Evolutionary conservation across 2,113 vertebrate genomes (phyloP), one percentile per base, ranked within the genome.

Genomic region (Odontesthes bonariensis): DNA sequence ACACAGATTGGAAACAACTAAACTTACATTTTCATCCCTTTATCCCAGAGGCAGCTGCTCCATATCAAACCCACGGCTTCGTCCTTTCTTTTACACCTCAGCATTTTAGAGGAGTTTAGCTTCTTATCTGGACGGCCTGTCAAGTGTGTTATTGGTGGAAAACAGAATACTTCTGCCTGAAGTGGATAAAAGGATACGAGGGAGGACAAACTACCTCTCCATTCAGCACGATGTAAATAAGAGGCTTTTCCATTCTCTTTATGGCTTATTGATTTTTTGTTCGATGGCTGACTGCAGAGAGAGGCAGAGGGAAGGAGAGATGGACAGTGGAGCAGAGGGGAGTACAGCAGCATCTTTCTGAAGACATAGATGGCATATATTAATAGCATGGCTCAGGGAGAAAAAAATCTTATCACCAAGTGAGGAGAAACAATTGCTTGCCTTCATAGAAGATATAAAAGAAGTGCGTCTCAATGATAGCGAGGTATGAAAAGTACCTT

Each of bases 241-340:
- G 57, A 84, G 70, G 75, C 58, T 81, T 83, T 74, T 77, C 75
- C 82, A 59, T 64, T 80, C 61, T 79, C 81, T 90, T 90, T 89
- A 91, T 89, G 71, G 79, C 74, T 49, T 88, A 92, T 92, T 88
- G 92, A 93, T 91, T 86, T 84, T 88, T 67, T 72, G 77, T 77
- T 79, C 66, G 42, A 72, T 84, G 63, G 22, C 69, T 59, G 74
- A 82, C 82, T 75, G 73, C 77, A 60, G 77, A 73, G 35, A 13
- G 5, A 75, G 35, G 66, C 4, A 49, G 49, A 75, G 54, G 44
- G 51, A 47, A 61, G 3, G 60, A 77, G 63, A 17, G 35, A 53
- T 42, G 54, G 56, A 42, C 32, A 46, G 54, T 67, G 59, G 61
- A 51, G 72, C 40, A 14, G 62, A 79, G 77, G 63, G 19, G 31